Base-by-base conservation (phyloP, 2,113 vertebrate genomes). In the Rhineura floridana region DNA sequence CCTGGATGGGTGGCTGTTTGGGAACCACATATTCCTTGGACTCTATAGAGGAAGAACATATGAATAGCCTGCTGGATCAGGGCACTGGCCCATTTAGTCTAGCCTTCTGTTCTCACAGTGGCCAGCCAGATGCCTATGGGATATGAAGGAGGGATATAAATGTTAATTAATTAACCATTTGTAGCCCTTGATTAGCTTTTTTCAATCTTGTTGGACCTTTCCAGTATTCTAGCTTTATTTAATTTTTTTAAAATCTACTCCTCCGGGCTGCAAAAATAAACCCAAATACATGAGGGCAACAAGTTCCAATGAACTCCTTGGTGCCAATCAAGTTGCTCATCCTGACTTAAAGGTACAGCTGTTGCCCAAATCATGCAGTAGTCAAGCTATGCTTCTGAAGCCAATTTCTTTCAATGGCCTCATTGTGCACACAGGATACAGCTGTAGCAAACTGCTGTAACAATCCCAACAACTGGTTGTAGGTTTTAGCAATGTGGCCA, bases 391-490 rank as follows among this genome's bases (percentile, higher is more conserved):
- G 59, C 72, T 76, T 46, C 17, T 36, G 42, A 65, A 85, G 72
- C 72, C 84, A 77, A 42, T 15, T 86, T 48, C 30, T 78, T 86
- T 86, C 73, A 86, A 78, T 17, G 15, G 73, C 59, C 39, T 65
- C 59, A 50, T 78, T 77, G 84, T 77, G 59, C 19, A 50, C 23
- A 65, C 15, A 62, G 73, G 62, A 78, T 78, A 28, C 59, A 86
- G 73, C 44, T 78, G 84, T n/a, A 78, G 59, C 42, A 46, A 78
- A 63, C 72, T 9, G 12, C 39, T 15, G 23, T 7, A 67, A 30
- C 28, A 67, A 30, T 33, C 55, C 19, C 55, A 59, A 59, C 55
- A 21, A 86, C 19, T 65, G 44, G 62, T 10, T 19, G 33, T 50
- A 11, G 72, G 15, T 67, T 48, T 65, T 15, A 76, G 59, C 84